Percentiles rank a stretch among this genome's conserved stretches.
phyloP scores from a whole-genome alignment of 2,888 invertebrate species.

The Eretmocerus hayati region DNA sequence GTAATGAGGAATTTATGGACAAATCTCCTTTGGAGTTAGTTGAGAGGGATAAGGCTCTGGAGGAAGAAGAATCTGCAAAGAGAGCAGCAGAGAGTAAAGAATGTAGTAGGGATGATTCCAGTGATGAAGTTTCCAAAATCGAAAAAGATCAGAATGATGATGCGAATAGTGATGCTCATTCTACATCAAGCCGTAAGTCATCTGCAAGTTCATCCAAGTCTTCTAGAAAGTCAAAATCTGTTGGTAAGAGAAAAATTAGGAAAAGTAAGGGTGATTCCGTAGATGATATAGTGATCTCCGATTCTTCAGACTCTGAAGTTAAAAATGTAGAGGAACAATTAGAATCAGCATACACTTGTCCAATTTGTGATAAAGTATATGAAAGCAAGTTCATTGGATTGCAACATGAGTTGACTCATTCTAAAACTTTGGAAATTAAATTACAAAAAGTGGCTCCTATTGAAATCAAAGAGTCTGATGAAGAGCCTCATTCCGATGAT shows the following conservation, averaged over 20 bases:
- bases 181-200: background rate
- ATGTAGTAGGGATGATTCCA: background rate
- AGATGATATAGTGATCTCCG: constrained; percentile 1
- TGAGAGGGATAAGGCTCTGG: background rate
- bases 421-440: constrained; percentile 32
- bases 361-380: constrained; percentile 30
- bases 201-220: constrained; percentile 1
- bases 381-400: constrained; percentile 31
- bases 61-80: too few species aligned
- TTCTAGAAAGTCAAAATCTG: constrained; percentile 4
- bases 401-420: constrained; percentile 36
- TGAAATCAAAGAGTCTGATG: constrained; percentile 6
- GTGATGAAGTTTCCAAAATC: constrained; percentile 3
- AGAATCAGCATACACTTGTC: constrained; percentile 22
- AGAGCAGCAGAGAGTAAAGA: too few species aligned
- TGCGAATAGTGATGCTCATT: constrained; percentile 1
- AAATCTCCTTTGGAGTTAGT: too few species aligned
- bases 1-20: too few species aligned
- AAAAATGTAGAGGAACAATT: constrained; percentile 2
- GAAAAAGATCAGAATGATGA: background rate
- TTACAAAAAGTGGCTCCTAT: constrained; percentile 26
- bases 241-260: background rate
- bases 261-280: background rate
- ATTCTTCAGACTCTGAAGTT: constrained; percentile 9
- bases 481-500: background rate